Evolutionary conservation across 2,113 vertebrate genomes (phyloP).

Genomic region (Fukomys damarensis): DNA sequence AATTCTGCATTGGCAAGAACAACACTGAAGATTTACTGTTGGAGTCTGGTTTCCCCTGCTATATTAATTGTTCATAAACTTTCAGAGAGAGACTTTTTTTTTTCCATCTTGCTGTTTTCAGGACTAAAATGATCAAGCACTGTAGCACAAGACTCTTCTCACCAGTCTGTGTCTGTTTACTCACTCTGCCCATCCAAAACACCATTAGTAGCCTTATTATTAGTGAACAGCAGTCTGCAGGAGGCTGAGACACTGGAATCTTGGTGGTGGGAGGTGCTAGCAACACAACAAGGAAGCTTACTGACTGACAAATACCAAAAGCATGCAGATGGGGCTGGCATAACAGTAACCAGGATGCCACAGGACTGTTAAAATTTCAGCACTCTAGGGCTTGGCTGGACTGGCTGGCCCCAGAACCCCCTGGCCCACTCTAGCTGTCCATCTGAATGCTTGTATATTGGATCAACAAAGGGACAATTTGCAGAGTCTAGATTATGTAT

Average conservation of each 20-base stretch:
- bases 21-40: conserved; percentile 55
- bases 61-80: conserved; percentile 49
- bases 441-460: neutral
- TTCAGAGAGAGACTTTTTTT: conserved; percentile 63
- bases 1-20: conserved; percentile 41
- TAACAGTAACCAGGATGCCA: neutral
- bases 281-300: neutral
- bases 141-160: conserved; percentile 46
- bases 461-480: neutral
- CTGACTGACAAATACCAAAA: neutral
- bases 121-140: conserved; percentile 53
- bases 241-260: neutral
- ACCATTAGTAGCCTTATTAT: neutral
- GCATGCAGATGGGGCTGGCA: fast-evolving
- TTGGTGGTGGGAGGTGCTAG: neutral
- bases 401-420: fast-evolving
- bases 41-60: conserved; percentile 54
- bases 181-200: neutral
- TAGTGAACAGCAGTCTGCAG: neutral
- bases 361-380: neutral
- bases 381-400: fast-evolving
- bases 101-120: conserved; percentile 5
- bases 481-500: neutral
- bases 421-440: neutral
- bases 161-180: neutral